A percentile compares a stretch with the other conserved stretches of the same genome.
Evolutionary conservation across 2,888 invertebrate species (phyloP).

Genomic region (Zygogramma bicolorata): DNA sequence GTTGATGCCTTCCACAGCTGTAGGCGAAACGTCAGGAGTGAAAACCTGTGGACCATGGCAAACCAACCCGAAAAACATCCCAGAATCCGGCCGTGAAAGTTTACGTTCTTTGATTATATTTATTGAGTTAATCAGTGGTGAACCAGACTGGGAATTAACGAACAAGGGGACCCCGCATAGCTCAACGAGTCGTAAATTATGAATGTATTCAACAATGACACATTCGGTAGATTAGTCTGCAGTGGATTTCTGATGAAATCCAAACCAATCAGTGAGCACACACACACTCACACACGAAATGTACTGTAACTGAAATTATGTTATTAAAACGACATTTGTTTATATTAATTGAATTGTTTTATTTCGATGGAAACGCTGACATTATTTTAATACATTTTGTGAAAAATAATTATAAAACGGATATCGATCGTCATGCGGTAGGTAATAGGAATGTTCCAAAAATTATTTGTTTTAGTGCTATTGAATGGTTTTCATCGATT

Average conservation of each 20-base stretch:
- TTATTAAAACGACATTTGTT: slow-evolving; percentile 25
- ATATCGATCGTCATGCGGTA: too few species aligned
- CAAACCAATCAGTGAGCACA: slow-evolving; percentile 15
- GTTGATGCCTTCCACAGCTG: too few species aligned
- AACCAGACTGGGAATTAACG: neutral
- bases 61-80: too few species aligned
- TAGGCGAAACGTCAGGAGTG: too few species aligned
- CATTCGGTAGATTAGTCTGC: neutral
- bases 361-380: slow-evolving; percentile 22
- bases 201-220: neutral
- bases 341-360: slow-evolving; percentile 29
- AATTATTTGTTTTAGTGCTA: neutral
- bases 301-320: slow-evolving; percentile 29
- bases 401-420: neutral
- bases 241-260: neutral
- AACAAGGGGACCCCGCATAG: neutral
- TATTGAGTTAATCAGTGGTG: too few species aligned
- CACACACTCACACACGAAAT: neutral
- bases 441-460: neutral
- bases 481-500: neutral
- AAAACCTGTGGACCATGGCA: too few species aligned
- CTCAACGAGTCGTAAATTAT: neutral
- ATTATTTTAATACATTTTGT: slow-evolving; percentile 1
- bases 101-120: too few species aligned
- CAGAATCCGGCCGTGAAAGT: too few species aligned